A percentile compares a stretch with the other conserved stretches of the same genome.
phyloP scores from a whole-genome alignment of 2,113 vertebrate genomes.

The human (Homo sapiens) region GRCh38 chr11:21009501-21010000 shows the following conservation, averaged over 20 bases:
- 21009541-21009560: not conserved
- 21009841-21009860: not conserved
- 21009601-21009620: not conserved
- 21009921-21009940: no score
- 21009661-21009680: not conserved
- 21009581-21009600: not conserved
- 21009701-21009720: constrained; percentile 39
- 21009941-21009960: accelerated
- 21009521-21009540: not conserved
- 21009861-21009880: not conserved
- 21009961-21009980: accelerated
- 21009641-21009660: not conserved
- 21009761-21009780: constrained; percentile 15
- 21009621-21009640: not conserved
- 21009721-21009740: constrained; percentile 30
- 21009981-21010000: not conserved
- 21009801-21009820: not conserved
- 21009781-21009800: not conserved
- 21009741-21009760: constrained; percentile 16
- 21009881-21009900: accelerated
- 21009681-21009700: constrained; percentile 24
- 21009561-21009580: not conserved
- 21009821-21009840: not conserved
- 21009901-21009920: no score
- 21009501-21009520: accelerated